Percentiles rank a stretch among this genome's conserved stretches.
These are phyloP conservation scores for Aythya baeri DNA, from an alignment of 2,113 vertebrate species.

Conservation along the genomic window DNA sequence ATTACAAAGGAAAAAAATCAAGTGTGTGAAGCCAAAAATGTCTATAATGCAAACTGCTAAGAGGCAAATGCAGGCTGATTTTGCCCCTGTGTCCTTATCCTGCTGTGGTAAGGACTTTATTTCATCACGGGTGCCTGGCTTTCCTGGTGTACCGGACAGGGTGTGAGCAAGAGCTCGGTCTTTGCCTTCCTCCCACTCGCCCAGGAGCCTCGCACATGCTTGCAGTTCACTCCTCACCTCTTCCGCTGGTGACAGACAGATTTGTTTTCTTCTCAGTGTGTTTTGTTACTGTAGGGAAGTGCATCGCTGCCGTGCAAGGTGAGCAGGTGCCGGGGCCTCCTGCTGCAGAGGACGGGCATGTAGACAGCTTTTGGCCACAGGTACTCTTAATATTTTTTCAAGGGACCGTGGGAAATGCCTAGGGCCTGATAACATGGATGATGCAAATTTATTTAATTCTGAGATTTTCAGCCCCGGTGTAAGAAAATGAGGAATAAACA, in stretches of 20 bases:
- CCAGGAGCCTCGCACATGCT: rapidly evolving
- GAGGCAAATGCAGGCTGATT: not conserved
- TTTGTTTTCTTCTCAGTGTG: not conserved
- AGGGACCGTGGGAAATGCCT: not conserved
- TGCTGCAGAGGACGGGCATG: not conserved
- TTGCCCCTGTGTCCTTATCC: not conserved
- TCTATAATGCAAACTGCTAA: not conserved
- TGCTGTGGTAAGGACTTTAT: not conserved
- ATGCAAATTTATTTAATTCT: not conserved
- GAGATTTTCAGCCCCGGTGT: not conserved
- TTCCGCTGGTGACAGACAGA: not conserved
- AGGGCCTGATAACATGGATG: not conserved
- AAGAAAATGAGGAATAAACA: not conserved
- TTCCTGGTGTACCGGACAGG: not conserved
- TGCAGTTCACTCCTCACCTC: not conserved
- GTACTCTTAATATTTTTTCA: not conserved
- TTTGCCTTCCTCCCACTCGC: not conserved
- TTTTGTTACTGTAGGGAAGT: not conserved
- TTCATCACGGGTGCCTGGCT: not conserved
- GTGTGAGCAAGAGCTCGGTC: not conserved
- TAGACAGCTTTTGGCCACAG: not conserved
- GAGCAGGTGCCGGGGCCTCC: not conserved
- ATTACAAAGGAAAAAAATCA: not conserved
- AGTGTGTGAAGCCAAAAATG: not conserved
- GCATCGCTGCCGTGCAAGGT: not conserved